Base-by-base conservation (phyloP, 2,888 invertebrate species). In the Beris chalybata region DNA sequence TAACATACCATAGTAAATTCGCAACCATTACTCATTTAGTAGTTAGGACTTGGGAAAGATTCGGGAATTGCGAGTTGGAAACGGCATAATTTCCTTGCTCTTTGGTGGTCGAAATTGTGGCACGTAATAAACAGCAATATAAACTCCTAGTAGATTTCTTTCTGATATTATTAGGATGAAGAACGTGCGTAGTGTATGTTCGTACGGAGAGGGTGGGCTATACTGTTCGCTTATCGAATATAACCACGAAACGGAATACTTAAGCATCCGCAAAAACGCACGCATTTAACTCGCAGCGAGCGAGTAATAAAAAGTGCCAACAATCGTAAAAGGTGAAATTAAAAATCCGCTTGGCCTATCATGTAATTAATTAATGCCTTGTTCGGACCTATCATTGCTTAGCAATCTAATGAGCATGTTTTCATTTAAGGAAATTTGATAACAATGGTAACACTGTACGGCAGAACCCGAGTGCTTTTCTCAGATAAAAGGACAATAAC, bases 281-380 rank as follows among this genome's bases (percentile, higher is more conserved):
- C 43, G 15, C 22, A 43, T 38, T 52, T 52, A 59, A 52, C 38
- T 52, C 61, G 15, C 52, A 61, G 61, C 43, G 43, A 50, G 52
- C 22, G n/a, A 50, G 52, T 38, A 50, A 61, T 61, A 52, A 61
- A 61, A 61, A 61, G 61, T 52, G 61, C 61, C 61, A 52, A 61
- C 52, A 61, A 38, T 61, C 61, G 22, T 61, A 61, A 61, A 61
- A 52, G 50, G 22, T 38, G 50, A 52, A 50, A 61, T 61, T 50
- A 61, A 61, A 38, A 61, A 61, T 52, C 52, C 61, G 29, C 15
- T 43, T 29, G 50, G 31, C 61, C 61, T 61, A 52, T 61, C 52
- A 61, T 61, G 50, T 61, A 61, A 61, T 61, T 61, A 52, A 61
- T 61, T 61, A 61, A 61, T 61, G 61, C 61, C 61, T 61, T 61